These are phyloP conservation scores for Torymus aiolomorphi DNA, from an alignment of 2,888 invertebrate genomes.

Conservation along the genomic window DNA sequence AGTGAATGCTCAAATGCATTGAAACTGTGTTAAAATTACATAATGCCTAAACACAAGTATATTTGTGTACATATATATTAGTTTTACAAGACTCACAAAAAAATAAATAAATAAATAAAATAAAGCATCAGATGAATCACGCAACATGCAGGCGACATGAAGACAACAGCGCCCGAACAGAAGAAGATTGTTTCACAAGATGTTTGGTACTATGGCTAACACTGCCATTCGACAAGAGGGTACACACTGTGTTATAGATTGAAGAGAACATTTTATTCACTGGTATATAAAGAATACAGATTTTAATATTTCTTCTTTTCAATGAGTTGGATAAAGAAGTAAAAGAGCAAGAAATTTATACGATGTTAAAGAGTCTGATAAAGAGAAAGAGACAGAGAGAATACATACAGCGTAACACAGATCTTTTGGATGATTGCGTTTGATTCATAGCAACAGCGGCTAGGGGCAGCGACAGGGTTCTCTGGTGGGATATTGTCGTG, in stretches of 20 bases:
- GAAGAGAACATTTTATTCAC: neutral
- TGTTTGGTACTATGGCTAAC: neutral
- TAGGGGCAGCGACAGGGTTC: conserved; percentile 84
- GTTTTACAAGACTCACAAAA: neutral
- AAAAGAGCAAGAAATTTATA: conserved; percentile 6
- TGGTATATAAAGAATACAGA: conserved; percentile 23
- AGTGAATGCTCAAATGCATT: conserved; percentile 1
- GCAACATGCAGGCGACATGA: conserved; percentile 35
- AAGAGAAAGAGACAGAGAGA: conserved; percentile 65
- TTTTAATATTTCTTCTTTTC: conserved; percentile 21
- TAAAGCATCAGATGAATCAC: conserved; percentile 17
- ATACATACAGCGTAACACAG: conserved; percentile 76
- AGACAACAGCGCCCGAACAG: neutral
- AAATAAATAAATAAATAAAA: conserved; percentile 20
- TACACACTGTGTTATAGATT: conserved; percentile 10
- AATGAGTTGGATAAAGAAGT: neutral
- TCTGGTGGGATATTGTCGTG: conserved; percentile 79
- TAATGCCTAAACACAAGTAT: conserved; percentile 12
- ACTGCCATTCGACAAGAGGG: conserved; percentile 13
- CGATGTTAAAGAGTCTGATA: conserved; percentile 23
- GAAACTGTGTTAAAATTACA: neutral
- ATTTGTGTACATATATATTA: conserved; percentile 27
- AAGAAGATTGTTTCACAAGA: neutral
- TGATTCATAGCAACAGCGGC: conserved; percentile 77
- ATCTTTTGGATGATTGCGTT: conserved; percentile 75